These are phyloP conservation scores for Malthinus seriepunctatus DNA, from an alignment of 2,888 invertebrate species.

Conservation along the genomic window DNA sequence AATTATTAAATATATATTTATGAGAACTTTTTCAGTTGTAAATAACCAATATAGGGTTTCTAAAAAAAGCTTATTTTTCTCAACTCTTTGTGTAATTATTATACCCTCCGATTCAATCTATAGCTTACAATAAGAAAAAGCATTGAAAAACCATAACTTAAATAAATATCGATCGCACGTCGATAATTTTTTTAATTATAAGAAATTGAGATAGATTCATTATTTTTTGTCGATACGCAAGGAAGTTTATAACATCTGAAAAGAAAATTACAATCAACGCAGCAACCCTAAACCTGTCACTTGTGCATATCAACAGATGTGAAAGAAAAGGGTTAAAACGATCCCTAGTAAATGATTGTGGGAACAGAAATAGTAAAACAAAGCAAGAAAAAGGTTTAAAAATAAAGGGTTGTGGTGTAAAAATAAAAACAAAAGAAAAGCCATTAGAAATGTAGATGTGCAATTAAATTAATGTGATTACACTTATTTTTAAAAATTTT, in stretches of 20 bases:
- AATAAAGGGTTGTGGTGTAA: conserved; percentile 16
- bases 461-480: too few relatives aligned
- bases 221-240: conserved; percentile 12
- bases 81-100: too few relatives aligned
- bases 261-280: conserved; percentile 23
- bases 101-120: too few relatives aligned
- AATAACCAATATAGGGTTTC: too few relatives aligned
- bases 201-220: background rate
- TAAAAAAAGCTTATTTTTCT: too few relatives aligned
- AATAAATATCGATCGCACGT: too few relatives aligned
- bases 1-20: too few relatives aligned
- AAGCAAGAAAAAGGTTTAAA: conserved; percentile 23
- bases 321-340: conserved; percentile 35
- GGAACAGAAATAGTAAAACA: conserved; percentile 33
- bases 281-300: conserved; percentile 26
- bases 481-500: background rate
- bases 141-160: too few relatives aligned
- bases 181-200: too few relatives aligned
- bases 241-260: conserved; percentile 30
- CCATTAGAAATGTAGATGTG: background rate
- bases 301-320: conserved; percentile 35
- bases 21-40: too few relatives aligned
- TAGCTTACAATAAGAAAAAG: too few relatives aligned
- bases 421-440: conserved; percentile 18
- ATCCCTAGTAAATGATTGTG: conserved; percentile 34